phyloP scores from a whole-genome alignment of 2,888 invertebrate genomes.

The Tenthredo mesomela region DNA sequence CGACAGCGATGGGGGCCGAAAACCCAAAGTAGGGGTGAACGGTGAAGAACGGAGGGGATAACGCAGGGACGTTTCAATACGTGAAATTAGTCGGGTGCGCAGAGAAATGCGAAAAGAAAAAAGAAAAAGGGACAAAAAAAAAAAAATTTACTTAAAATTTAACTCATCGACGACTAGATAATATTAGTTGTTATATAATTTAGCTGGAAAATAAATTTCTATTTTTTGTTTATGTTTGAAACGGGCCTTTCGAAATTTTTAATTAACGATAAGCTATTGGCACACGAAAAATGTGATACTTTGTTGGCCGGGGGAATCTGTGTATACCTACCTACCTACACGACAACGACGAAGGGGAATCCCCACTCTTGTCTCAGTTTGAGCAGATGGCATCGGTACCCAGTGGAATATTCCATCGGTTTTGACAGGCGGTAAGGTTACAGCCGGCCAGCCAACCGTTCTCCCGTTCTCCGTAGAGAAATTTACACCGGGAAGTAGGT shows the following conservation, averaged over 20 bases:
- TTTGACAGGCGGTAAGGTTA: conserved; percentile 56
- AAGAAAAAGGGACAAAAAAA: no score
- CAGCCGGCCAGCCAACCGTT: conserved; percentile 23
- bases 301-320: conserved; percentile 12
- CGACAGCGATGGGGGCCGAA: conserved; percentile 5
- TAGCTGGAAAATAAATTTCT: not conserved
- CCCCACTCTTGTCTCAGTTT: conserved; percentile 48
- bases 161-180: not conserved
- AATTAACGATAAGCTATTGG: not conserved
- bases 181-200: not conserved
- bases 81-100: not conserved
- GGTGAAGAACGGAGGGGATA: not conserved
- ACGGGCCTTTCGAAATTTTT: not conserved
- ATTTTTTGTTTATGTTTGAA: not conserved
- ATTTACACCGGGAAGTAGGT: conserved; percentile 1
- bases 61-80: not conserved
- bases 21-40: conserved; percentile 37
- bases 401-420: conserved; percentile 68
- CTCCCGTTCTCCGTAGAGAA: not conserved
- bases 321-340: no score
- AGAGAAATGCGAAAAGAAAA: not conserved
- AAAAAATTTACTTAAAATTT: not conserved
- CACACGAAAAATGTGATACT: not conserved
- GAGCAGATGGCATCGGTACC: conserved; percentile 64
- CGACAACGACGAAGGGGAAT: conserved; percentile 26